phyloP scores from a whole-genome alignment of 2,888 invertebrate genomes.

The Eupeodes latifasciatus region DNA sequence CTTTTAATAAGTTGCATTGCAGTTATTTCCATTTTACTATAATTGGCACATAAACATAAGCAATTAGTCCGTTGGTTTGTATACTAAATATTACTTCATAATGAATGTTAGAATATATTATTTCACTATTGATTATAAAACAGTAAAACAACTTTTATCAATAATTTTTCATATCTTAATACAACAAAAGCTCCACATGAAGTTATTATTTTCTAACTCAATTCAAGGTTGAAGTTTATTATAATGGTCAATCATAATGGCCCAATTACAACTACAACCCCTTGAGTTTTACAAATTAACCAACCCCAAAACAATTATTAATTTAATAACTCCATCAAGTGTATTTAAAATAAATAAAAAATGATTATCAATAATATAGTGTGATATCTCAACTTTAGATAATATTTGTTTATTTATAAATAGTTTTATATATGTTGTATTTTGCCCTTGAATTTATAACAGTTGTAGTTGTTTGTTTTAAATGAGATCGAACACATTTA shows the following conservation, averaged over 20 bases:
- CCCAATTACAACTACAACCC: neutral
- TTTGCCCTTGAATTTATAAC: neutral
- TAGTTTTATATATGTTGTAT: neutral
- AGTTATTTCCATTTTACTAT: no score
- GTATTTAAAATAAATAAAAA: neutral
- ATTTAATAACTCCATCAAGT: neutral
- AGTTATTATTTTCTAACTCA: neutral
- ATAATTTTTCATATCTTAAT: no score
- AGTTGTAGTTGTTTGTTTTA: no score
- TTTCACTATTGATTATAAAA: no score
- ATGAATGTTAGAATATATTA: no score
- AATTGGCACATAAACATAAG: no score
- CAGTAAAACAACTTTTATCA: no score
- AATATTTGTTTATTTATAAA: neutral
- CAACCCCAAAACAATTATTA: neutral
- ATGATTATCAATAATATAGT: neutral
- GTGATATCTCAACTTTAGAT: neutral
- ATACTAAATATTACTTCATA: no score
- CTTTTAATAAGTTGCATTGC: no score
- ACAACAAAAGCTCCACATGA: neutral
- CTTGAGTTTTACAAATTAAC: neutral
- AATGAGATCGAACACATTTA: no score
- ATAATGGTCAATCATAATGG: neutral
- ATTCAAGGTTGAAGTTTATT: conserved; percentile 1
- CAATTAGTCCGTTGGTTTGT: no score